Evolutionary conservation across 1,140 invertebrate species (phyloP).

Genomic region (Heliconius himera): DNA sequence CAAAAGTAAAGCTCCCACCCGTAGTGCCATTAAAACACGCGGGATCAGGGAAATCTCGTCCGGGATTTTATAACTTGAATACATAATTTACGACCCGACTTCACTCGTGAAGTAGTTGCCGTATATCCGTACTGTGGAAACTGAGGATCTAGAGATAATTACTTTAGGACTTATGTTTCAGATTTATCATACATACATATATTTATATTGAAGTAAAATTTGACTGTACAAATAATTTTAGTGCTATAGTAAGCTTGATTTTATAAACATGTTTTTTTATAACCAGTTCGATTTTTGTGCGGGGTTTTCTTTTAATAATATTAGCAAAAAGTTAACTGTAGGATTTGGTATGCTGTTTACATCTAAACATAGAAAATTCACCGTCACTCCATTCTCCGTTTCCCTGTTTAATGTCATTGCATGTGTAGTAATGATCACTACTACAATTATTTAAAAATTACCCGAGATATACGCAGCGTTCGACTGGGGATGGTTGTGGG

Average conservation of each 20-base stretch:
- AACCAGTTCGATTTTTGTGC: no score
- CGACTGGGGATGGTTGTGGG: no score
- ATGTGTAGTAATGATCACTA: no score
- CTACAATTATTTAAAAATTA: no score
- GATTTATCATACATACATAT: background rate
- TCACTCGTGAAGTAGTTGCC: slow-evolving; percentile 46
- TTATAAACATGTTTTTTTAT: no score
- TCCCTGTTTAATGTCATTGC: no score
- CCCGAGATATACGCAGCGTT: no score
- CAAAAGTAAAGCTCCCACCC: slow-evolving; percentile 25
- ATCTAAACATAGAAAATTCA: no score
- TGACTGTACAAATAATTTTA: background rate
- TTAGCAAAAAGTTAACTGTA: no score
- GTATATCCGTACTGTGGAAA: slow-evolving; percentile 19
- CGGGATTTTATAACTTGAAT: slow-evolving; percentile 74
- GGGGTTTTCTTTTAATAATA: no score
- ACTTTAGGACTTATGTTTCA: slow-evolving; percentile 15
- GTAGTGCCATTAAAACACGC: slow-evolving; percentile 68
- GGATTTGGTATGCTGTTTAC: no score
- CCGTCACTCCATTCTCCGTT: no score
- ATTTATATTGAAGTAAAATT: background rate
- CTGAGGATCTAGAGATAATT: slow-evolving; percentile 27
- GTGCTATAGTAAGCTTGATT: background rate
- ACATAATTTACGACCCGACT: slow-evolving; percentile 67
- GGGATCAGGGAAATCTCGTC: slow-evolving; percentile 65